These are phyloP conservation scores for Proterorhinus semilunaris DNA, from an alignment of 2,113 vertebrate species.

Conservation along the genomic window DNA sequence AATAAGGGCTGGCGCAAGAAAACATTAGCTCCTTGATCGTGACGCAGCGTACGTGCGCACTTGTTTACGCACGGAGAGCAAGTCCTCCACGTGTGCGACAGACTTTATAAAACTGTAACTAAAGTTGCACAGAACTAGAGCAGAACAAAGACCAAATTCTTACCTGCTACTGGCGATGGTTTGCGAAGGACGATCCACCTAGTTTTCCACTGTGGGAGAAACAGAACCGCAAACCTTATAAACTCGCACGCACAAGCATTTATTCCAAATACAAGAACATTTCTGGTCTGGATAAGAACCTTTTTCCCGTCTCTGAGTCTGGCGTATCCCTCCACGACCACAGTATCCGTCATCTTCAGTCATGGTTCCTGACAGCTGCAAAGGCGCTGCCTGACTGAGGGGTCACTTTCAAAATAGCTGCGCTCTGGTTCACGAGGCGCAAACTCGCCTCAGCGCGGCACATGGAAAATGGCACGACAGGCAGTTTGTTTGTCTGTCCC, in stretches of 20 bases:
- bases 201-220: slow-evolving; percentile 86
- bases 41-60: slow-evolving; percentile 17
- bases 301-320: slow-evolving; percentile 95
- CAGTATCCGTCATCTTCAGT: slow-evolving; percentile 98
- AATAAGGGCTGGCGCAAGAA: not conserved
- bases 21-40: not conserved
- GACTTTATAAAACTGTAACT: not conserved
- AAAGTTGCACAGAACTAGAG: not conserved
- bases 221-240: slow-evolving; percentile 19
- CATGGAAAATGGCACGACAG: slow-evolving; percentile 46
- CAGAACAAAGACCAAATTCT: not conserved
- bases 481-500: slow-evolving; percentile 7
- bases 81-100: not conserved
- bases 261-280: not conserved
- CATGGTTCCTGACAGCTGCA: slow-evolving; percentile 94
- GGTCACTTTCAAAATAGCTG: slow-evolving; percentile 95
- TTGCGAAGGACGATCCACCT: slow-evolving; percentile 92
- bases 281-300: slow-evolving; percentile 59
- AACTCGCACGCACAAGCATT: not conserved
- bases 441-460: slow-evolving; percentile 44
- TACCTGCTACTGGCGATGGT: slow-evolving; percentile 96
- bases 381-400: slow-evolving; percentile 74
- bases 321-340: slow-evolving; percentile 95
- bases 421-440: slow-evolving; percentile 50
- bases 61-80: not conserved